A percentile compares a stretch with the other conserved stretches of the same genome.
phyloP scores from a whole-genome alignment of 2,113 vertebrate species.

The Aegithalos caudatus region DNA sequence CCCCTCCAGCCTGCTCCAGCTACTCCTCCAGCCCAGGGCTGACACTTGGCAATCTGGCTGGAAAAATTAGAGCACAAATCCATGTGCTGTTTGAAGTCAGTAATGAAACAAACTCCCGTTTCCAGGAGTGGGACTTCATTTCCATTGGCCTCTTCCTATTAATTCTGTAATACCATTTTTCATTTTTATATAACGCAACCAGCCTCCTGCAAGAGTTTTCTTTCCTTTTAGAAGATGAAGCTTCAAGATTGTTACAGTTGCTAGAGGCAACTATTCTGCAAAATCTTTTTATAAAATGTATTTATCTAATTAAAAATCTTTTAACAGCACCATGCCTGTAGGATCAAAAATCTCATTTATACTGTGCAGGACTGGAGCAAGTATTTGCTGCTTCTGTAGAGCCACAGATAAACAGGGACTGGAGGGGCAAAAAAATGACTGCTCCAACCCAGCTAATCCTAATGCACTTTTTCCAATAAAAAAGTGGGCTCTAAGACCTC shows the following conservation, averaged over 20 bases:
- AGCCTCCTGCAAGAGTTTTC: constrained; percentile 17
- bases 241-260: constrained; percentile 23
- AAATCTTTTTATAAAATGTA: constrained; percentile 66
- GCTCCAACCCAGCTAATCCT: background rate
- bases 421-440: background rate
- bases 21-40: background rate
- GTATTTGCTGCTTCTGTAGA: background rate
- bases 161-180: constrained; percentile 15
- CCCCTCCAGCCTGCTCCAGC: background rate
- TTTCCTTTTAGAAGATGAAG: constrained; percentile 42
- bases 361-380: background rate
- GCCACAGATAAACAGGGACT: background rate
- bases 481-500: background rate
- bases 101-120: constrained; percentile 2
- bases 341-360: constrained; percentile 46
- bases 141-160: constrained; percentile 16
- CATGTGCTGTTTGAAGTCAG: constrained; percentile 22
- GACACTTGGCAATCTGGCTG: constrained; percentile 16
- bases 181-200: background rate
- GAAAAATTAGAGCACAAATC: constrained; percentile 31
- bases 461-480: constrained; percentile 28
- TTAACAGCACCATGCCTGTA: constrained; percentile 20
- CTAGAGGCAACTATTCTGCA: constrained; percentile 56
- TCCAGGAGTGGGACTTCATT: constrained; percentile 36
- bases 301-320: constrained; percentile 72